A percentile compares a stretch with the other conserved stretches of the same genome.
Conservation (phyloP, 2,797 vertebrate genomes). For the Stomatorhinus walkeri region DNA sequence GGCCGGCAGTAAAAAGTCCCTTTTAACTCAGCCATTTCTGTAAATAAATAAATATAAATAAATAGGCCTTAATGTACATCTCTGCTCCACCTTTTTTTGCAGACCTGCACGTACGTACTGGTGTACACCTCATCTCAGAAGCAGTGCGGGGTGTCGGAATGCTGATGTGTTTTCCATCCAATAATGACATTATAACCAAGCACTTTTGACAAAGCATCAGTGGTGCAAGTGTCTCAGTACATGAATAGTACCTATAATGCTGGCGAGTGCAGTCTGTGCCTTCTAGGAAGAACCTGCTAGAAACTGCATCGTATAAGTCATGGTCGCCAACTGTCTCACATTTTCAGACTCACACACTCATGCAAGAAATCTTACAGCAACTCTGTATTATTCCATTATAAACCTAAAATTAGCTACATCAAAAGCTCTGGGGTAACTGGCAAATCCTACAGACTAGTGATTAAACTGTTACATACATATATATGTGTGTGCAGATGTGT, state of each 20-base stretch:
- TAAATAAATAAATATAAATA: neutral
- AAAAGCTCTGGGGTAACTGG: neutral
- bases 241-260: neutral
- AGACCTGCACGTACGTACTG: slow-evolving; percentile 36
- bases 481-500: neutral
- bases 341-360: neutral
- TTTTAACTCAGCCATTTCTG: neutral
- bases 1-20: neutral
- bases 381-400: neutral
- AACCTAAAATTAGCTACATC: neutral
- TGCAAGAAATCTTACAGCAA: neutral
- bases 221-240: neutral
- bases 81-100: neutral
- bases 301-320: neutral
- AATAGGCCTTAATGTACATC: neutral
- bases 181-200: neutral
- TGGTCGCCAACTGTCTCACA: neutral
- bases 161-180: neutral
- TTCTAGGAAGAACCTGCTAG: neutral
- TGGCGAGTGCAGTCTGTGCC: neutral
- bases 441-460: neutral
- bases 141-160: neutral
- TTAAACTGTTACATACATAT: neutral
- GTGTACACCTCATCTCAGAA: neutral
- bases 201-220: neutral